Conservation (phyloP, 2,113 vertebrate genomes). For the Sturnus vulgaris region DNA sequence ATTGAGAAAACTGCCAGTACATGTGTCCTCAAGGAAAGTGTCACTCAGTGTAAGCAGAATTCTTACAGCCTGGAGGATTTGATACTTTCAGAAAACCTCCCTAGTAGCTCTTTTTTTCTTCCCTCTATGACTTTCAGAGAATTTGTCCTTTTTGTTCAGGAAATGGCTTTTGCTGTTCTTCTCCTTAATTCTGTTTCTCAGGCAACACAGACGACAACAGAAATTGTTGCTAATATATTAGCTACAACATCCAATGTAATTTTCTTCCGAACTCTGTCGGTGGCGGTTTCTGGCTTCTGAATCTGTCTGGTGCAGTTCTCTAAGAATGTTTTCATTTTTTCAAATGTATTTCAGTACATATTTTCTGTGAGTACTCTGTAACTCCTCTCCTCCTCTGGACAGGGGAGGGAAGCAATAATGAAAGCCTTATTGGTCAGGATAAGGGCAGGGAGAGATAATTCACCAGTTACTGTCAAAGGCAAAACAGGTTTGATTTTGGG, state of each 20-base stretch:
- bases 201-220: neutral
- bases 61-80: neutral
- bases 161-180: neutral
- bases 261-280: neutral
- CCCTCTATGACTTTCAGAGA: neutral
- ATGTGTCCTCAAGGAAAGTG: neutral
- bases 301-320: neutral
- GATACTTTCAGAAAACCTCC: neutral
- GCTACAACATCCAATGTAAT: neutral
- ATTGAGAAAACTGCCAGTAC: neutral
- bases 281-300: neutral
- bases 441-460: neutral
- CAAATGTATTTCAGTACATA: neutral
- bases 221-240: neutral
- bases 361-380: neutral
- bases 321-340: neutral
- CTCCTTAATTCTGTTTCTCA: neutral
- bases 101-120: neutral
- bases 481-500: neutral
- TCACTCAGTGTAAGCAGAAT: neutral
- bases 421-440: fast-evolving
- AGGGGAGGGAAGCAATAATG: neutral
- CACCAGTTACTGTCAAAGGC: neutral
- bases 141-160: neutral
- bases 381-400: neutral